phyloP scores from a whole-genome alignment of 2,888 invertebrate genomes.

The Acleris laterana region DNA sequence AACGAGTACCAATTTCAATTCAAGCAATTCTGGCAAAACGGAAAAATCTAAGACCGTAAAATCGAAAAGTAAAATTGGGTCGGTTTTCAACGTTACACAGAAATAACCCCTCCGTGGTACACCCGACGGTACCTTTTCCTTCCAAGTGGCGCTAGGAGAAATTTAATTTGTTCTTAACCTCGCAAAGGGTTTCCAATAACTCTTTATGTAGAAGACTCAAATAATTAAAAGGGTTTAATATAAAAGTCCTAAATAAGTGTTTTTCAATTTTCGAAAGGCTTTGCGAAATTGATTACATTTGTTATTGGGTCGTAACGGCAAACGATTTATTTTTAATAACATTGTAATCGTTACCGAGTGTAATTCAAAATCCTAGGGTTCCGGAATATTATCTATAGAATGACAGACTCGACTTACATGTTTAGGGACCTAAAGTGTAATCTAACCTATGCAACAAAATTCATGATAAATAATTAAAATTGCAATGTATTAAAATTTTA shows the following conservation, averaged over 20 bases:
- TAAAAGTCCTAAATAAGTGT: conserved; percentile 6
- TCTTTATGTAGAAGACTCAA: conserved; percentile 10
- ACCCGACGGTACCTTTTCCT: conserved; percentile 12
- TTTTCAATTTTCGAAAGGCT: neutral
- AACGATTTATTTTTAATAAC: no score
- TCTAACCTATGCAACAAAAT: no score
- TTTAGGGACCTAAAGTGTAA: no score
- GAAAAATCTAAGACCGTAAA: conserved; percentile 10
- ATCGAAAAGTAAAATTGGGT: conserved; percentile 17
- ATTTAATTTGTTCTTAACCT: conserved; percentile 29
- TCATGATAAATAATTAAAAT: no score
- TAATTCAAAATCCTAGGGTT: no score
- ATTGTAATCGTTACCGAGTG: no score
- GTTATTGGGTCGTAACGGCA: neutral
- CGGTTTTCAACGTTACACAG: neutral
- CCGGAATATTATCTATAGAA: no score
- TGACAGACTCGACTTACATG: no score
- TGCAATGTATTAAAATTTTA: no score
- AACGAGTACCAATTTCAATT: conserved; percentile 29
- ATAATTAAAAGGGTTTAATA: conserved; percentile 16
- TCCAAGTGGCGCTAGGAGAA: neutral
- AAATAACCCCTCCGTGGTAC: conserved; percentile 13
- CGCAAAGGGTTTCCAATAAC: conserved; percentile 19
- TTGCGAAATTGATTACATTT: neutral
- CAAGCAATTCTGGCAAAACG: conserved; percentile 3